Evolutionary conservation across 2,113 vertebrate genomes (phyloP).

Genomic region (Coptodon bakossiorum): DNA sequence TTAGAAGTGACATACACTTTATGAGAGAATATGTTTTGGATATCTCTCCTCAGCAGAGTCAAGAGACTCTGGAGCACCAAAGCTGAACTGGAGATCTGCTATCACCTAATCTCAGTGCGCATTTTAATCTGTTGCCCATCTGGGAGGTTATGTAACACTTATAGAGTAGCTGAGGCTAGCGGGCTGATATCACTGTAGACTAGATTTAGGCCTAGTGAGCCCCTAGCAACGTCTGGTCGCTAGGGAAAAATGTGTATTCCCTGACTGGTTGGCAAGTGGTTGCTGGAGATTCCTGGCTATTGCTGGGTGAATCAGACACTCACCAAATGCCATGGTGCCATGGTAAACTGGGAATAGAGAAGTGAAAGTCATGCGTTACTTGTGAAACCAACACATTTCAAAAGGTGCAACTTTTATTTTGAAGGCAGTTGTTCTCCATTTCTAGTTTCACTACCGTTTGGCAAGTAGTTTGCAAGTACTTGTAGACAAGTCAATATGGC

Average conservation of each 20-base stretch:
- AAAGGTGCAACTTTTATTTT: neutral
- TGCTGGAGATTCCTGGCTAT: neutral
- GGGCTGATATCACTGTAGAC: neutral
- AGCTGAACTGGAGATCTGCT: neutral
- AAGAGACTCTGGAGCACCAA: neutral
- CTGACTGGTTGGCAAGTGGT: neutral
- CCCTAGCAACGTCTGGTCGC: neutral
- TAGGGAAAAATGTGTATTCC: neutral
- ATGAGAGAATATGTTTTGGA: neutral
- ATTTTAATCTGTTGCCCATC: neutral
- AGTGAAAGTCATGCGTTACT: neutral
- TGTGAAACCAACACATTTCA: neutral
- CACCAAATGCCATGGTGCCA: neutral
- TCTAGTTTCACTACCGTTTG: neutral
- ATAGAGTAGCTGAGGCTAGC: neutral
- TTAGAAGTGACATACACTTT: neutral
- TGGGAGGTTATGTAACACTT: neutral
- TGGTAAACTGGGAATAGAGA: neutral
- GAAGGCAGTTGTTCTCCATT: rapidly evolving
- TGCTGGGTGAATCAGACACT: neutral
- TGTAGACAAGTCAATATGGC: neutral
- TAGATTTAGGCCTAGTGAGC: neutral
- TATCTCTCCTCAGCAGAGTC: neutral
- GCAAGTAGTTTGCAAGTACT: neutral
- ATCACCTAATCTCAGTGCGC: neutral